Base-by-base conservation (phyloP, 2,888 invertebrate genomes). In the Cephus sareptanus region DNA sequence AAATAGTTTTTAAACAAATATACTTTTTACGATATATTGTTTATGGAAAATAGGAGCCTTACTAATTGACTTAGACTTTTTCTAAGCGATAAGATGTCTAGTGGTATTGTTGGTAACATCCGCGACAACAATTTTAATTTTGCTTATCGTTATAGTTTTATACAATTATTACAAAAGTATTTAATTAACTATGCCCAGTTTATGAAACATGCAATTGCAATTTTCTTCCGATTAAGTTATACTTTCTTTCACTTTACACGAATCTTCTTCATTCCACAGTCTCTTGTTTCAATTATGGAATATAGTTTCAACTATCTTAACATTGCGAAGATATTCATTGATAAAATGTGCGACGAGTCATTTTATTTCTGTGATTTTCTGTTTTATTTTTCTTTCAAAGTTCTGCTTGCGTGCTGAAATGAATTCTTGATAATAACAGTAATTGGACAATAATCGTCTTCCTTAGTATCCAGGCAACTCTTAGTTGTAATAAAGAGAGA, bases 401-500 rank as follows among this genome's bases (percentile, higher is more conserved):
- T 75, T 77, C 75, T 70, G 74, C 68, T 77, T 81, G 12, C 34
- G 73, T 23, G 30, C 31, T 34, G 23, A 71, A 71, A 13, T 11
- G 37, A 74, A n/a, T 77, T 78, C 33, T 70, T 73, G 81, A 82
- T 80, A 81, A 85, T 82, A 79, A 79, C 74, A 76, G 69, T 79
- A 79, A 73, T 75, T 37, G 77, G 82, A 84, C 83, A 82, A 83
- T 84, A 83, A 84, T 82, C 79, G 85, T 87, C 88, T 89, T 90
- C 90, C 90, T 90, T 90, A 90, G 90, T 88, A 88, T 90, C 90
- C 90, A 90, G 90, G 82, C 90, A 90, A 90, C 90, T 87, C 78
- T 83, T 87, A 87, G 84, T 81, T 81, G 83, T 80, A 84, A 81
- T 77, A 79, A 80, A 34, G 83, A 83, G 81, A 79, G 76, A 79